phyloP scores from a whole-genome alignment of 2,113 vertebrate species.

The Zosterops lateralis region DNA sequence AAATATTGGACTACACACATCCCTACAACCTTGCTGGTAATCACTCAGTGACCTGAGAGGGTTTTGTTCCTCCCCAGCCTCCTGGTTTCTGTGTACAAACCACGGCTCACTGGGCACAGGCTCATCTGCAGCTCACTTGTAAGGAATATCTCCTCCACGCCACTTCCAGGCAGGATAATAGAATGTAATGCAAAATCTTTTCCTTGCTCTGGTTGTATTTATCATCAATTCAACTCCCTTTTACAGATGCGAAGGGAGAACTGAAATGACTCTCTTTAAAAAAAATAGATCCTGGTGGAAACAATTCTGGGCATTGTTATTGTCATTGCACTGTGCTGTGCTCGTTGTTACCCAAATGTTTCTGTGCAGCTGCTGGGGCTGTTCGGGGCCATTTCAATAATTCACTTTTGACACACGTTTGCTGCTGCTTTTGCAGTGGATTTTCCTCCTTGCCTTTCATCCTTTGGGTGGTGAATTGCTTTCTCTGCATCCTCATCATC shows the following conservation, averaged over 20 bases:
- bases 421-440: not conserved
- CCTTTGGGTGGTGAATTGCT: not conserved
- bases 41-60: not conserved
- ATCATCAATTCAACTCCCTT: not conserved
- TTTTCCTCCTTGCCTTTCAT: not conserved
- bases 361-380: not conserved
- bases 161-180: not conserved
- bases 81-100: not conserved
- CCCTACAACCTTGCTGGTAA: not conserved
- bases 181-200: not conserved
- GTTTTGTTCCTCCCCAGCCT: not conserved
- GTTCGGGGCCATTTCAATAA: constrained; percentile 12
- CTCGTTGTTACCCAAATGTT: not conserved
- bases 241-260: not conserved
- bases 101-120: not conserved
- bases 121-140: constrained; percentile 35
- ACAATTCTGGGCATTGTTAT: not conserved
- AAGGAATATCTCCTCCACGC: not conserved
- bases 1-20: not conserved
- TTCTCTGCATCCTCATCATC: not conserved
- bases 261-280: not conserved
- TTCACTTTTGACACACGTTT: constrained; percentile 8
- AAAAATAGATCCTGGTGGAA: not conserved
- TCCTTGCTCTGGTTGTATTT: not conserved
- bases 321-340: not conserved